These are phyloP conservation scores for Oreortyx pictus DNA, from an alignment of 2,797 vertebrate species.

Conservation along the genomic window DNA sequence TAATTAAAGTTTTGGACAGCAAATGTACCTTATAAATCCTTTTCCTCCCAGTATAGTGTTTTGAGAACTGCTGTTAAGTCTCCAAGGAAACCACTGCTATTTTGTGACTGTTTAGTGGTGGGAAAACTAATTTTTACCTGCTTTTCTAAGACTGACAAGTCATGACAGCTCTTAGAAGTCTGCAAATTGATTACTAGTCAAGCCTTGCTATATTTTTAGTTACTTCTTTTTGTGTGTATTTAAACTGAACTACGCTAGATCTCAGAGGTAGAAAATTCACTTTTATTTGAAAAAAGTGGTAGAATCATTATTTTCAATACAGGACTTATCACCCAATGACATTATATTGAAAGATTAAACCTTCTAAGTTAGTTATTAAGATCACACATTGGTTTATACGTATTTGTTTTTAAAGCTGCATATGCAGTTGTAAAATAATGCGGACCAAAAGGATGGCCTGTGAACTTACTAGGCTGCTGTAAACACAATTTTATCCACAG, in stretches of 20 bases:
- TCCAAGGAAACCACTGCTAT: slow-evolving; percentile 81
- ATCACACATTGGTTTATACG: slow-evolving; percentile 34
- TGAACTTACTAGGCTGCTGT: slow-evolving; percentile 23
- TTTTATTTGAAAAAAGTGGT: slow-evolving; percentile 22
- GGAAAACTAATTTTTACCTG: slow-evolving; percentile 85
- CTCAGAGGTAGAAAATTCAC: slow-evolving; percentile 64
- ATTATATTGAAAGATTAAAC: slow-evolving; percentile 73
- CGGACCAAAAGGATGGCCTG: not conserved
- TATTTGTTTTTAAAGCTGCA: slow-evolving; percentile 18
- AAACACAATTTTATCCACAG: not conserved
- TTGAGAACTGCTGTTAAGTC: slow-evolving; percentile 65
- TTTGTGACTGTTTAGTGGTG: slow-evolving; percentile 77
- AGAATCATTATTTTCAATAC: slow-evolving; percentile 64
- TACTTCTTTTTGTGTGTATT: slow-evolving; percentile 53
- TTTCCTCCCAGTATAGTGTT: not conserved
- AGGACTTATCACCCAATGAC: slow-evolving; percentile 65
- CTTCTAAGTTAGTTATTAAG: slow-evolving; percentile 53
- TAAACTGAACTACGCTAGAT: slow-evolving; percentile 50
- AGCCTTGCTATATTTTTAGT: slow-evolving; percentile 73
- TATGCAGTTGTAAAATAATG: slow-evolving; percentile 39
- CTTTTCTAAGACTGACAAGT: slow-evolving; percentile 82
- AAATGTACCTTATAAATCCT: slow-evolving; percentile 37
- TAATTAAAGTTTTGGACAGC: slow-evolving; percentile 30
- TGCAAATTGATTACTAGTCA: slow-evolving; percentile 77
- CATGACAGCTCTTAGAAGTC: slow-evolving; percentile 80